phyloP scores from a whole-genome alignment of 2,888 invertebrate genomes.

The Ametastegia equiseti region DNA sequence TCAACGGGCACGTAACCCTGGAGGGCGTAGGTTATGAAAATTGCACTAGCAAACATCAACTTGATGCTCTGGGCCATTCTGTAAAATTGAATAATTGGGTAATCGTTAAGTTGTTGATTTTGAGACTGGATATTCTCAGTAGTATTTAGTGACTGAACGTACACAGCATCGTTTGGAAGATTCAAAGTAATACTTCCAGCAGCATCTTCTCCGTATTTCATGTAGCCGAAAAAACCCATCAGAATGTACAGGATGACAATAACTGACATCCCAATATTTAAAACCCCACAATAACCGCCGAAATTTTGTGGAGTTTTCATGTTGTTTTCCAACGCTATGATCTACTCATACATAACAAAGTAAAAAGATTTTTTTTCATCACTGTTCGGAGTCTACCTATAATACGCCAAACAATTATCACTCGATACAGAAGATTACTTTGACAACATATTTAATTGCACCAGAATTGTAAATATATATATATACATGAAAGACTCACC shows the following conservation, averaged over 20 bases:
- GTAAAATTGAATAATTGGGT: constrained; percentile 62
- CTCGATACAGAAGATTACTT: background rate
- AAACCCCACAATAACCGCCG: constrained; percentile 86
- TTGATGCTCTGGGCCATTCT: constrained; percentile 83
- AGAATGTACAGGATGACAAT: constrained; percentile 87
- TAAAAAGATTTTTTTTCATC: constrained; percentile 75
- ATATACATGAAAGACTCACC: constrained; percentile 79
- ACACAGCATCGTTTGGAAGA: constrained; percentile 81
- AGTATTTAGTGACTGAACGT: constrained; percentile 65
- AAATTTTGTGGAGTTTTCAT: constrained; percentile 91
- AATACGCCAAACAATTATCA: background rate
- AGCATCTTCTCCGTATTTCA: constrained; percentile 85
- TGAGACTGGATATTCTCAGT: background rate
- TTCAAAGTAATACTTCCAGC: constrained; percentile 90
- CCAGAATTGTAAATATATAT: no score
- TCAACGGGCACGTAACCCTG: constrained; percentile 94
- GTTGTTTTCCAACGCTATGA: constrained; percentile 93
- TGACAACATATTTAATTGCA: no score
- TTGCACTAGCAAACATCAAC: constrained; percentile 82
- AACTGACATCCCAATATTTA: constrained; percentile 89
- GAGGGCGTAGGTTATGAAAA: constrained; percentile 90
- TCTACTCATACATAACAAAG: constrained; percentile 79
- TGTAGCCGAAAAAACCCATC: constrained; percentile 91
- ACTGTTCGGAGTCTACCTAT: constrained; percentile 42
- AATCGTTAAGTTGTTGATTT: background rate